Evolutionary conservation across 2,888 invertebrate genomes (phyloP).

Genomic region (Pyrgus malvae): DNA sequence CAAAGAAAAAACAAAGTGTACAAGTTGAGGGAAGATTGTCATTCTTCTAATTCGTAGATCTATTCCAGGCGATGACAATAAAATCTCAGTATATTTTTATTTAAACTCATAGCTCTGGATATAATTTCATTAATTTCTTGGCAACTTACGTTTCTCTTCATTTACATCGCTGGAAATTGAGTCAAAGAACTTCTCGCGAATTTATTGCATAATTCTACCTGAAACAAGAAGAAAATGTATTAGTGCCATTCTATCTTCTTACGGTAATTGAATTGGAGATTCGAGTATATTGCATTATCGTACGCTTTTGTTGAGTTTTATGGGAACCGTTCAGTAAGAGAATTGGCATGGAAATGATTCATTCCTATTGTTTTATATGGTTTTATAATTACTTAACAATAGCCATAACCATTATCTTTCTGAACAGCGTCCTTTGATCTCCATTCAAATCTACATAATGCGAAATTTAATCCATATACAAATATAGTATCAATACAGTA

Average conservation of each 20-base stretch:
- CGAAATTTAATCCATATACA: too few species aligned
- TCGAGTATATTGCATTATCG: not conserved
- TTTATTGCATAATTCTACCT: slow-evolving; percentile 82
- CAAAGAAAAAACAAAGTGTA: too few species aligned
- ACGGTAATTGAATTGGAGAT: slow-evolving; percentile 8
- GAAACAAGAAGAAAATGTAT: slow-evolving; percentile 79
- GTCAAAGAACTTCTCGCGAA: slow-evolving; percentile 73
- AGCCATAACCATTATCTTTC: too few species aligned
- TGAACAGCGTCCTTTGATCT: too few species aligned
- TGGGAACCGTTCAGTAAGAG: too few species aligned
- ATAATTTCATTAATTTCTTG: slow-evolving; percentile 48
- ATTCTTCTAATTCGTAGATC: not conserved
- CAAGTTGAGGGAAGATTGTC: too few species aligned
- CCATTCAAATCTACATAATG: too few species aligned
- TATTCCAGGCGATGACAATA: not conserved
- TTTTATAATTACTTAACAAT: too few species aligned
- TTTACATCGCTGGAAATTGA: slow-evolving; percentile 55
- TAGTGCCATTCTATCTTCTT: slow-evolving; percentile 53
- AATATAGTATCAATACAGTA: too few species aligned
- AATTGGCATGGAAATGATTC: too few species aligned
- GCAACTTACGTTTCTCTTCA: slow-evolving; percentile 71
- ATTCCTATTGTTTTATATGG: too few species aligned
- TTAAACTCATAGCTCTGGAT: slow-evolving; percentile 20
- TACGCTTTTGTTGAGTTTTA: too few species aligned
- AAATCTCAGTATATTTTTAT: slow-evolving; percentile 1